phyloP scores from a whole-genome alignment of 2,797 vertebrate species.

The Chaetodon trifasciatus region DNA sequence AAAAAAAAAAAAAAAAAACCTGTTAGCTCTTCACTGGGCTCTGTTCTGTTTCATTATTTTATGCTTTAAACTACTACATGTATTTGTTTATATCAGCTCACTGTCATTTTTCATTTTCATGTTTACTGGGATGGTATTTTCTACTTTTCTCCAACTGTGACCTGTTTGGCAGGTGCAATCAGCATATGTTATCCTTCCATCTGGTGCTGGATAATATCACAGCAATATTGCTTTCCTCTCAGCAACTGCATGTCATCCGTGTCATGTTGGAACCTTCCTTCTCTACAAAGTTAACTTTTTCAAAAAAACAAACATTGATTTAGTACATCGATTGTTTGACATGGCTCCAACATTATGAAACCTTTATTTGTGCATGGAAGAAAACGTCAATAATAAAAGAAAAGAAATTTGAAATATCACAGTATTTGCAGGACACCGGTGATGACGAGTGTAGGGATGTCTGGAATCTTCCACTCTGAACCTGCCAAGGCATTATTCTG shows the following conservation, averaged over 20 bases:
- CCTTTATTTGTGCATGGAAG: conserved; percentile 32
- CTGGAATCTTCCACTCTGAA: conserved; percentile 57
- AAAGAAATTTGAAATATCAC: conserved; percentile 34
- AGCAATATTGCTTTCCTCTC: conserved; percentile 63
- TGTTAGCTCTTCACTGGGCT: not conserved
- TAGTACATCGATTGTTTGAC: conserved; percentile 49
- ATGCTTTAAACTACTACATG: conserved; percentile 5
- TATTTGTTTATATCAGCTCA: conserved; percentile 40
- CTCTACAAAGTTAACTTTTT: conserved; percentile 62
- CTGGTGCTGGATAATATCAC: conserved; percentile 63
- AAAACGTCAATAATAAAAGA: conserved; percentile 60
- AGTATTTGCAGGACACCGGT: conserved; percentile 38
- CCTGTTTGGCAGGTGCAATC: conserved; percentile 74
- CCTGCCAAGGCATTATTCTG: conserved; percentile 58
- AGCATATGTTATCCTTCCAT: conserved; percentile 74
- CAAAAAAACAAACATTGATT: conserved; percentile 32
- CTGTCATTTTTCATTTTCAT: conserved; percentile 55
- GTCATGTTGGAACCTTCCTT: conserved; percentile 30
- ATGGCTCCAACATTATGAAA: conserved; percentile 41
- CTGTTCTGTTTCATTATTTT: conserved; percentile 14
- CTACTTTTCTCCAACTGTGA: conserved; percentile 49
- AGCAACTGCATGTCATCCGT: conserved; percentile 41
- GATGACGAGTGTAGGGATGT: conserved; percentile 50
- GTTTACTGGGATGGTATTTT: conserved; percentile 51
- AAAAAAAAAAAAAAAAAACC: not conserved